Base-by-base conservation (phyloP, 2,113 vertebrate species). In the Sylvilagus bachmani region DNA sequence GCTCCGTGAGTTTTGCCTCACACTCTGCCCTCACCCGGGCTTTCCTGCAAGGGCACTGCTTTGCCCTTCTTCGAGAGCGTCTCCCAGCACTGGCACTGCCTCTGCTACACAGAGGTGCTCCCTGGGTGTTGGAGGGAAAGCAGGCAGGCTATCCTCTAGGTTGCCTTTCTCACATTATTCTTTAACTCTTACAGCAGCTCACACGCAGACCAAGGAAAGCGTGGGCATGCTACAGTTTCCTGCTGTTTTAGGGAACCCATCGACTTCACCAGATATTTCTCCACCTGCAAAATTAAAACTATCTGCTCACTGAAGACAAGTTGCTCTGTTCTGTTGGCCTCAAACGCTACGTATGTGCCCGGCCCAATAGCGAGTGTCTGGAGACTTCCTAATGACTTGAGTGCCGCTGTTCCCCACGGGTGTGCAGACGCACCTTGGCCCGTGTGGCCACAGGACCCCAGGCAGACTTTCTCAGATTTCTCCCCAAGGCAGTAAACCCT, bases 401-500 rank as follows among this genome's bases (percentile, higher is more conserved):
- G 21, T 29, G 19, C 10, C 2, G 3, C 53, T 33, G 5, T 19
- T 0, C 22, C 29, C 19, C 38, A 33, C 4, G 27, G 24, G 13
- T 31, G 33, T 19, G 33, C 12, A 33, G 36, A 53, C 11, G 11
- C 1, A 3, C 3, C 14, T 10, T 53, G 12, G 29, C 36, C 66
- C 25, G 0, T 13, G 2, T 10, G 22, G 49, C 14, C 64, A 61
- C 0, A 21, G 4, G 33, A 13, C 10, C 21, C 0, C 4, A 19
- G 10, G 7, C 2, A 33, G 5, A 27, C 16, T 24, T 44, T 24
- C 10, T 6, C 25, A 2, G 0, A 6, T 9, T 27, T 22, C 7
- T 44, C 29, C 27, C 12, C 29, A 1, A 1, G 17, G 10, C 33
- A 21, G 31, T 13, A 13, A 7, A 29, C 49, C n/a, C 29, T 13